Base-by-base conservation (phyloP, 2,113 vertebrate species). In the Percina caprodes region DNA sequence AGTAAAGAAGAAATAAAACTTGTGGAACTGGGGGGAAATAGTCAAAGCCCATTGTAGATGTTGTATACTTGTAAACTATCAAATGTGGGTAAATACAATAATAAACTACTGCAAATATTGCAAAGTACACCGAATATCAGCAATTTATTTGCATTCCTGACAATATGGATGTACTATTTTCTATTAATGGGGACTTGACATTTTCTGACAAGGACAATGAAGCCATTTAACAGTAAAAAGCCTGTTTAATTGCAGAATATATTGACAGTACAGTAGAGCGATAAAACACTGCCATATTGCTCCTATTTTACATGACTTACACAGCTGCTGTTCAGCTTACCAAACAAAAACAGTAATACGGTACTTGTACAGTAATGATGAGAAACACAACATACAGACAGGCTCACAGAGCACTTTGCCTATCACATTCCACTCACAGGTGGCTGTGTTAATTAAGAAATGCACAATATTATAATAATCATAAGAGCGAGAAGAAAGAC, bases 191-290 rank as follows among this genome's bases (percentile, higher is more conserved):
- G 35, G 11, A 69, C 19, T 30, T 26, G 5, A 26, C 9, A 48
- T 74, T 70, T 69, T 42, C 6, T 15, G 13, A 85, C 56, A 86
- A 59, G 67, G 62, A 56, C 35, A 70, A 80, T 74, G 0, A 21
- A 77, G 45, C 8, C 49, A n/a, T 74, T 86, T 54, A 81, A 90
- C 82, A 90, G 80, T 83, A 92, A 87, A 93, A 94, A 86, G 88
- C 83, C 83, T 63, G 74, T 94, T 94, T 94, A 93, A 89, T 93
- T 89, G 88, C 89, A 91, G 92, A 91, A 89, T 93, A 93, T 93
- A 94, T 90, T 84, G 91, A 92, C 86, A 92, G 87, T 88, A 92
- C 88, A 87, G 75, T 89, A 90, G 88, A 92, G 92, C 86, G 86
- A 92, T 92, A 92, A 90, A 92, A 88, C 86, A 85, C 91, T 89